Conservation (phyloP, 2,113 vertebrate genomes). For the Ginglymostoma cirratum region DNA sequence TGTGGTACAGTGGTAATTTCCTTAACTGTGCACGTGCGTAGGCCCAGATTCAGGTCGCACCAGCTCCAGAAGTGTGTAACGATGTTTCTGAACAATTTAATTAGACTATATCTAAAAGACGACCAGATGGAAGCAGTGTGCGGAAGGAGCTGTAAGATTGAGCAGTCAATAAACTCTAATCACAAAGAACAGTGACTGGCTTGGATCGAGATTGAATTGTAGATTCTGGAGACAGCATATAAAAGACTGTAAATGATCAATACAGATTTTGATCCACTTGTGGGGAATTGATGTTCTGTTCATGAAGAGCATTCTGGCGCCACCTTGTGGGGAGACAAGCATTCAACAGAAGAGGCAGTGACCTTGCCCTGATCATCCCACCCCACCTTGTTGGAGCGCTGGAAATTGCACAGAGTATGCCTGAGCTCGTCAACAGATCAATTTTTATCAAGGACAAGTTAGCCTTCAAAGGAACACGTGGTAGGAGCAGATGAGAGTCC, state of each 20-base stretch:
- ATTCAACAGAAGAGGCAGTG: background rate
- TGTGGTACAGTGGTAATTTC: too few relatives aligned
- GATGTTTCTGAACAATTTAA: too few relatives aligned
- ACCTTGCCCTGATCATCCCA: background rate
- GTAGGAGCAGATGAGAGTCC: background rate
- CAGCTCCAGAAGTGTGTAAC: too few relatives aligned
- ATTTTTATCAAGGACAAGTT: background rate
- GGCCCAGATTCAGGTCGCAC: too few relatives aligned
- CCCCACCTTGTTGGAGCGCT: background rate
- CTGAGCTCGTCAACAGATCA: too few relatives aligned
- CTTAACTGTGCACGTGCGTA: too few relatives aligned
- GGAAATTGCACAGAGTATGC: background rate
- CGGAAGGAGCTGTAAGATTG: too few relatives aligned
- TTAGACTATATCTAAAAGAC: too few relatives aligned
- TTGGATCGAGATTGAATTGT: too few relatives aligned
- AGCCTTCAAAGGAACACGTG: background rate
- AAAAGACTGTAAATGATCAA: background rate
- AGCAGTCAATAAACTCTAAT: too few relatives aligned
- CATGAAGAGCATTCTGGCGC: background rate
- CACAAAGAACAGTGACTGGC: too few relatives aligned
- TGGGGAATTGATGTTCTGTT: background rate
- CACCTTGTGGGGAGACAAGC: background rate
- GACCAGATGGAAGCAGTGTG: too few relatives aligned
- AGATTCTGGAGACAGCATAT: background rate
- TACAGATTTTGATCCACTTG: background rate